phyloP scores from a whole-genome alignment of 2,113 vertebrate genomes.

The Carassius gibelio region DNA sequence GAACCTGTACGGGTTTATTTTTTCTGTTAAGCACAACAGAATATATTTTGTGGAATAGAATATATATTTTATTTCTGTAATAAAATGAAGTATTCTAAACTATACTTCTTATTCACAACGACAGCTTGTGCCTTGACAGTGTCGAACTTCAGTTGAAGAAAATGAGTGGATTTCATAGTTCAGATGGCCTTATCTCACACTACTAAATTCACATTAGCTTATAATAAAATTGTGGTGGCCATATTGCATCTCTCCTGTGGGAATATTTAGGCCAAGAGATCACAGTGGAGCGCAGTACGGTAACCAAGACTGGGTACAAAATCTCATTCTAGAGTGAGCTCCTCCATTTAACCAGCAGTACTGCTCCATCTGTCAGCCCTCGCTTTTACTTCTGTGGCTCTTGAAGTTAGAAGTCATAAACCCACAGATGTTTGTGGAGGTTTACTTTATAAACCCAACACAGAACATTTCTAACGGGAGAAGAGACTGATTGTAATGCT shows the following conservation, averaged over 20 bases:
- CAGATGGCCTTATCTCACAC: neutral
- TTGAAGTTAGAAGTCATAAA: neutral
- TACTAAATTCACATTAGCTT: neutral
- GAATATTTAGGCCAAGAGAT: constrained; percentile 43
- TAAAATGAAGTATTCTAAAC: no score
- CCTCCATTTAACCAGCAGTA: constrained; percentile 26
- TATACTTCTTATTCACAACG: no score
- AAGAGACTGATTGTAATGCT: neutral
- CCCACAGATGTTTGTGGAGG: neutral
- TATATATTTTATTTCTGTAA: no score
- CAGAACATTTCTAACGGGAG: neutral
- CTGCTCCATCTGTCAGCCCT: neutral
- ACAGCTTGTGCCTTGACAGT: no score
- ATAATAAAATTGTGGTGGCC: neutral
- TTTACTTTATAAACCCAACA: neutral
- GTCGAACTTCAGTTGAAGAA: neutral
- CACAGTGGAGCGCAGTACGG: constrained; percentile 56
- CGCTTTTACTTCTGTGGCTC: neutral
- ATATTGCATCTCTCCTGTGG: constrained; percentile 35
- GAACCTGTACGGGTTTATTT: no score
- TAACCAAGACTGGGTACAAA: constrained; percentile 58
- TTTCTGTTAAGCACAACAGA: no score
- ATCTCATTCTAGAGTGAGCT: constrained; percentile 55
- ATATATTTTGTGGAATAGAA: no score
- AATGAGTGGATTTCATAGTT: neutral